Base-by-base conservation (phyloP, 2,113 vertebrate genomes). In the Ia io region DNA sequence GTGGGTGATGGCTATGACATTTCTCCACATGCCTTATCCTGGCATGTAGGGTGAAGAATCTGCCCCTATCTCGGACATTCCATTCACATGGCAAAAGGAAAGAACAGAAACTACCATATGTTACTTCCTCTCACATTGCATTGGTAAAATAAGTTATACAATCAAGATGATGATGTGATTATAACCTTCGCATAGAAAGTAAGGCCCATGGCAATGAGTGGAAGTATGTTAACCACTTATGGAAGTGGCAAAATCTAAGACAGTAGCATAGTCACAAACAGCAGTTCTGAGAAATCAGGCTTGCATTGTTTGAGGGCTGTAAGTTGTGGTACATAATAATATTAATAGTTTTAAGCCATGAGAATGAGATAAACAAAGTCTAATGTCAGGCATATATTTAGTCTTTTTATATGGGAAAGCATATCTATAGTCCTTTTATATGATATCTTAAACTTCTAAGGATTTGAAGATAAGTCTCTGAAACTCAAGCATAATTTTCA, bases 21-120 rank as follows among this genome's bases (percentile, higher is more conserved):
- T 42, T 63, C 32, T 51, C n/a, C 3, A 10, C 3, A 20, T 88
- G 6, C 18, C 5, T 67, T 23, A 28, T 13, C 61, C 12, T 79
- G 20, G 7, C 4, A 67, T 69, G 18, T 44, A 80, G 30, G 37
- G 3, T 35, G n/a, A 42, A 73, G 13, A 5, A 74, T 59, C 4
- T 25, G 1, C 0, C 1, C 1, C 22, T 16, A 32, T 51, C 37
- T 51, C 32, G 5, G 4, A 63, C 6, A 40, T 28, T 2, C 0
- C 32, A 56, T 76, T 65, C 12, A 78, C 14, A 59, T 40, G 47
- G 9, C 18, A 47, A 32, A 86, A 1, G 23, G 5, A 42, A 83
- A 65, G 3, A 78, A 1, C 9, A 73, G 49, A 9, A 89, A 61
- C 3, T 35, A 51, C 12, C 30, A 35, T 18, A 69, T 25, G 23